Conservation (phyloP, 2,797 vertebrate species). For the Hyperoplus lanceolatus region DNA sequence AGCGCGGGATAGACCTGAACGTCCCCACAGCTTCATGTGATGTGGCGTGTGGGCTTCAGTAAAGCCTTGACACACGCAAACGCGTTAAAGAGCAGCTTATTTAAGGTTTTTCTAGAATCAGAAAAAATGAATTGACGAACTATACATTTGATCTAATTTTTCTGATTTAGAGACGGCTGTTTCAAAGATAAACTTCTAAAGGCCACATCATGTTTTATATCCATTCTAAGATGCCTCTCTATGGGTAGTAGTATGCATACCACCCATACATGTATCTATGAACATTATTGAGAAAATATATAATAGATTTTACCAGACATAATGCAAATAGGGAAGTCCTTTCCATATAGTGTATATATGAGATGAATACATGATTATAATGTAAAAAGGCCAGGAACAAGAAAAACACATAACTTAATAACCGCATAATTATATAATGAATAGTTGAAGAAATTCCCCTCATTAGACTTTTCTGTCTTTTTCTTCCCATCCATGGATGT, state of each 20-base stretch:
- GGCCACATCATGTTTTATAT: no score
- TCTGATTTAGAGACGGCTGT: background rate
- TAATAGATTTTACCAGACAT: no score
- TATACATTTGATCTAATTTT: background rate
- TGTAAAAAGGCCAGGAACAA: background rate
- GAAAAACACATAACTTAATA: background rate
- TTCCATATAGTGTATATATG: no score
- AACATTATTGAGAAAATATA: no score
- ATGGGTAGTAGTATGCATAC: no score
- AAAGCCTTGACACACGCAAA: constrained; percentile 40
- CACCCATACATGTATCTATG: no score
- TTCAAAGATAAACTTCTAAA: background rate
- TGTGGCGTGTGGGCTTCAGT: constrained; percentile 70
- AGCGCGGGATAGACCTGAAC: constrained; percentile 59
- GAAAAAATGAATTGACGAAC: constrained; percentile 4
- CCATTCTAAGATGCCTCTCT: no score
- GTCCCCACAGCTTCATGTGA: constrained; percentile 69
- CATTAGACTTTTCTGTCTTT: constrained; percentile 25
- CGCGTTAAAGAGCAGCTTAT: constrained; percentile 14
- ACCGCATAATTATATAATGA: background rate
- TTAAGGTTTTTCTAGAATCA: constrained; percentile 31
- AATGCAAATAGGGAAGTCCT: no score
- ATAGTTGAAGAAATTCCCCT: background rate
- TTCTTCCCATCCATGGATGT: constrained; percentile 8
- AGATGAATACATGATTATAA: background rate